These are phyloP conservation scores for Rhinichthys osculus DNA, from an alignment of 2,797 vertebrate species.

Conservation along the genomic window DNA sequence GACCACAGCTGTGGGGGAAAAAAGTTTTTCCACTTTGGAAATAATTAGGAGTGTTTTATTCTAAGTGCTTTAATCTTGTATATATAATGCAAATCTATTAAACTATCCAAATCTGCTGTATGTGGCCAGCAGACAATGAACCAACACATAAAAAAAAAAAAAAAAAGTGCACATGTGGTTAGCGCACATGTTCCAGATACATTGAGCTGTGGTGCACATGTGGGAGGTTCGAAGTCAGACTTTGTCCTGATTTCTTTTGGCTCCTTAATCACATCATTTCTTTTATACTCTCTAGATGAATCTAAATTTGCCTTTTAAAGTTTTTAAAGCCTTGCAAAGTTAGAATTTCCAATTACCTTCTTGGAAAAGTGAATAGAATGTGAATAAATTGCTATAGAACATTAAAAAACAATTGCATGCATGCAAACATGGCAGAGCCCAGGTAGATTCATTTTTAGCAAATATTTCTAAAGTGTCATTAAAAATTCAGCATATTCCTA, in stretches of 20 bases:
- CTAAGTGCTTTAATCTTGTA: constrained; percentile 31
- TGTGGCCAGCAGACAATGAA: neutral
- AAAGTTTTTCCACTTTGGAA: constrained; percentile 24
- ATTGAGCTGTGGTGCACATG: neutral
- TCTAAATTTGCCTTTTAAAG: neutral
- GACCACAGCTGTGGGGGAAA: constrained; percentile 20
- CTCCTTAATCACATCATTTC: neutral
- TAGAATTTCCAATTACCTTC: neutral
- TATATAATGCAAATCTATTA: constrained; percentile 18
- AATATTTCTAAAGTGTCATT: neutral
- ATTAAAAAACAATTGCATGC: neutral
- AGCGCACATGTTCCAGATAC: neutral
- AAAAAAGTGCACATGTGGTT: neutral
- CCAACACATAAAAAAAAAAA: neutral
- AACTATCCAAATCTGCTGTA: neutral
- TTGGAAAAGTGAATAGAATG: neutral
- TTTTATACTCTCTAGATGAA: neutral
- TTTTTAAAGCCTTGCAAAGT: neutral
- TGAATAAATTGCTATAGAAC: neutral
- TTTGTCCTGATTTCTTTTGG: neutral
- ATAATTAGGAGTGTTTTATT: constrained; percentile 39
- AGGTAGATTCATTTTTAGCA: neutral
- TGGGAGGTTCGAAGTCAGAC: neutral
- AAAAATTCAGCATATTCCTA: neutral
- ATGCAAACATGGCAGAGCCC: neutral